Percentiles rank a stretch among this genome's conserved stretches.
These are phyloP conservation scores for Valencia hispanica DNA, from an alignment of 2,797 vertebrate genomes.

Conservation along the genomic window DNA sequence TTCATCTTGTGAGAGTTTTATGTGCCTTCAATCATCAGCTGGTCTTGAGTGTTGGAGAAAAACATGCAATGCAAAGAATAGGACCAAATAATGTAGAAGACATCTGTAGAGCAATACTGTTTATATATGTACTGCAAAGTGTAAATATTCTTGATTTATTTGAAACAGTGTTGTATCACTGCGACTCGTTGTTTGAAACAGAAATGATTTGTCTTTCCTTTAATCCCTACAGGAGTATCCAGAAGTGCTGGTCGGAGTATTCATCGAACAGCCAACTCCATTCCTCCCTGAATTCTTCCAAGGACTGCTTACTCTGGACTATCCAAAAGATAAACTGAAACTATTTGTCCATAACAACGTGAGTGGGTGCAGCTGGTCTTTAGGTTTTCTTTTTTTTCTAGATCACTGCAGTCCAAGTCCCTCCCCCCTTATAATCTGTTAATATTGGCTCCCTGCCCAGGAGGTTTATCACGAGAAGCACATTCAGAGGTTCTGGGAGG, in stretches of 20 bases:
- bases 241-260: constrained; percentile 89
- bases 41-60: not conserved
- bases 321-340: constrained; percentile 89
- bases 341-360: constrained; percentile 96
- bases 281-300: constrained; percentile 95
- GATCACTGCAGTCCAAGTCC: constrained; percentile 1
- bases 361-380: constrained; percentile 65
- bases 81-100: not conserved
- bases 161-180: constrained; percentile 31
- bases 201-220: constrained; percentile 34
- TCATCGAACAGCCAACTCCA: constrained; percentile 96
- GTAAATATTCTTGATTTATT: constrained; percentile 53
- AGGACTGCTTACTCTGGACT: constrained; percentile 87
- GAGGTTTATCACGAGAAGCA: constrained; percentile 99
- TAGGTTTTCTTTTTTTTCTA: not conserved
- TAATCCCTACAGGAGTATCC: constrained; percentile 86
- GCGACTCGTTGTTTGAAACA: constrained; percentile 37
- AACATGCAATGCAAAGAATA: not conserved
- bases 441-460: constrained; percentile 72
- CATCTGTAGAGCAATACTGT: constrained; percentile 19
- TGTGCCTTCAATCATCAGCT: constrained; percentile 1
- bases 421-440: constrained; percentile 22
- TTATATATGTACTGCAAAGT: constrained; percentile 11
- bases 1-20: constrained; percentile 21
- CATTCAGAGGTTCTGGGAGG: constrained; percentile 94